Base-by-base conservation (phyloP, 2,113 vertebrate species). In the Mola mola region DNA sequence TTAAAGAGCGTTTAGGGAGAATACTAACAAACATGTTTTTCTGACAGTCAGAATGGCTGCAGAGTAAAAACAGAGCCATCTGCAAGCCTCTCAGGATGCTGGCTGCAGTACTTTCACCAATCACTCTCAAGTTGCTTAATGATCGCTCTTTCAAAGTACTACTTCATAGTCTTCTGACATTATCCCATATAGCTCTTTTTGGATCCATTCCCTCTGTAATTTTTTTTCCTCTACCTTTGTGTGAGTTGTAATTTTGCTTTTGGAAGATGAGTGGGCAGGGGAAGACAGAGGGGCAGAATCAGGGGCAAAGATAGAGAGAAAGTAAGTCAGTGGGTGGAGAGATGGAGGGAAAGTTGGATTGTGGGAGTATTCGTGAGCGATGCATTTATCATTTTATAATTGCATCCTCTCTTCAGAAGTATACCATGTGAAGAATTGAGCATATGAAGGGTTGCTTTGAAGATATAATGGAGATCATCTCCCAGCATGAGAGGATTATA, bases 321-420 rank as follows among this genome's bases (percentile, higher is more conserved):
- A 40, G 26, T 52, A 41, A 74, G 53, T 66, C 48, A 52, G 64
- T 61, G 61, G 71, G 36, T 7, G 36, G 41, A 53, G 37, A 47
- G 63, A 75, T 41, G 13, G 24, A 60, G 42, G 17, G 11, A 43
- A 24, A 62, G 44, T 34, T 24, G 42, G 47, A 49, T 53, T 26
- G 68, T 66, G 43, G 64, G 37, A 44, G 60, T 48, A 16, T 59
- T 58, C 58, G 36, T 19, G 5, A 68, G 69, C 66, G 48, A 75
- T 44, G 16, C 46, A 66, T 61, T 78, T 41, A 82, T 79, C 59
- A 63, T 47, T 57, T 64, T 43, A 46, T 73, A 68, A 83, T 59
- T 66, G 29, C 31, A 42, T 41, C 21, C 20, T 48, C 9, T 31
- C 66, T 55, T 49, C 51, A 57, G 53, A 59, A 64, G 56, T 52